Conservation (phyloP, 1,140 invertebrate species). For the Magallana gigas region DNA sequence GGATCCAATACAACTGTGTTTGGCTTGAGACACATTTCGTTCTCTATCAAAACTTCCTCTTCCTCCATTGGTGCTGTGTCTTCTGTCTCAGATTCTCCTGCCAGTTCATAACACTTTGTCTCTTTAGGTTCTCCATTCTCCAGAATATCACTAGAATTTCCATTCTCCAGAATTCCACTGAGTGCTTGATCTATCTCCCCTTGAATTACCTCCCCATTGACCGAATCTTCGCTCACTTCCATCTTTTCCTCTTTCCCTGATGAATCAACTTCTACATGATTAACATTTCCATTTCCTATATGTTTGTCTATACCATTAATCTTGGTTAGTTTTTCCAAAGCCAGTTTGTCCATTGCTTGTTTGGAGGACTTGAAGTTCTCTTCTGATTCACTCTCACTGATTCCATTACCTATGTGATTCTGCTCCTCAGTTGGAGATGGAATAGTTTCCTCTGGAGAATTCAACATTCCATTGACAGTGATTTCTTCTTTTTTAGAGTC, state of each 20-base stretch:
- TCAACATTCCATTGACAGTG: conserved; percentile 39
- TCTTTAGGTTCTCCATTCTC: conserved; percentile 20
- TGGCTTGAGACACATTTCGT: conserved; percentile 61
- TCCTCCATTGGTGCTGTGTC: conserved; percentile 5
- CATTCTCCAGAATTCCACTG: conserved; percentile 17
- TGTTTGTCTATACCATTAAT: conserved; percentile 49
- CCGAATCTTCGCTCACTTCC: conserved; percentile 16
- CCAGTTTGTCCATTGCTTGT: conserved; percentile 46
- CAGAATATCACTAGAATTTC: conserved; percentile 10
- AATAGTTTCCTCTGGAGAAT: conserved; percentile 50
- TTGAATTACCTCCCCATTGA: conserved; percentile 40
- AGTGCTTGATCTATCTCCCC: conserved; percentile 52
- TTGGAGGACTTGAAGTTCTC: conserved; percentile 34
- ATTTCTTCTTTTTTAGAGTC: neutral
- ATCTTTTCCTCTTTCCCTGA: conserved; percentile 41
- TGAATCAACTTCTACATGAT: conserved; percentile 20
- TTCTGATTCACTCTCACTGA: conserved; percentile 30
- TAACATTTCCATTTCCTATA: conserved; percentile 31
- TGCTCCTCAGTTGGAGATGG: conserved; percentile 50
- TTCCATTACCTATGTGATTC: conserved; percentile 27
- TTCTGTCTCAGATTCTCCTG: conserved; percentile 46
- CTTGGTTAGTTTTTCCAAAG: conserved; percentile 40
- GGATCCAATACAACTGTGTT: conserved; percentile 50
- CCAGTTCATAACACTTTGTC: conserved; percentile 51
- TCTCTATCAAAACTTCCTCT: conserved; percentile 56